Base-by-base conservation (phyloP, 1,140 invertebrate genomes). In the Drosophila pectinifera region DNA sequence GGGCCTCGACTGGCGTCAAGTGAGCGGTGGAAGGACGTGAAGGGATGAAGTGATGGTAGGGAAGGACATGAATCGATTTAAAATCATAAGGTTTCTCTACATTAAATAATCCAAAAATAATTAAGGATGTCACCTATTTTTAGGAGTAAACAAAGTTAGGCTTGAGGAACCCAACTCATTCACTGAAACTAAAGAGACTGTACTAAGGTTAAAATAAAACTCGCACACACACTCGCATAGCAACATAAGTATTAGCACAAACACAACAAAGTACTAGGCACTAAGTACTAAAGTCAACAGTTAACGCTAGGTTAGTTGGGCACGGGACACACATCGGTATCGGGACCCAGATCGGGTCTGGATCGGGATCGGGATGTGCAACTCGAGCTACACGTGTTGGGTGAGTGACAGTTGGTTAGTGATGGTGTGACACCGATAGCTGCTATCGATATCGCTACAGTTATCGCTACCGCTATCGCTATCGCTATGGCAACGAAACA, bases 331-430 rank as follows among this genome's bases (percentile, higher is more conserved):
- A 68, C 53, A 63, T 42, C 18, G 34, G 24, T 48, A 41, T 65
- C 22, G 51, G 5, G 34, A 56, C 22, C 38, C 18, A 13, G 28
- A 63, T 28, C 36, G 18, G 31, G 3, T 10, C 26, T 1, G 0
- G 10, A 49, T 10, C 57, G 10, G 26, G 56, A 49, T 49, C 57
- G 20, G 28, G 26, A 51, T 36, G 22, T 26, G 28, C 36, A 43
- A 68, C 59, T 65, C 45, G 64, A 68, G 53, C 61, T 65, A 68
- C 64, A 42, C 45, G 36, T 62, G 45, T 49, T 68, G 41, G 38
- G 43, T 64, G 64, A 26, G 64, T 68, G 64, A 68, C 59, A 65
- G 64, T 68, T 41, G 36, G 20, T 51, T 63, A 5, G 26, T 39
- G 34, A 42, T 38, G 43, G 18, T 62, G 57, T 59, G 31, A 8